phyloP scores from a whole-genome alignment of 2,113 vertebrate species.

The Rousettus leschenaultii region DNA sequence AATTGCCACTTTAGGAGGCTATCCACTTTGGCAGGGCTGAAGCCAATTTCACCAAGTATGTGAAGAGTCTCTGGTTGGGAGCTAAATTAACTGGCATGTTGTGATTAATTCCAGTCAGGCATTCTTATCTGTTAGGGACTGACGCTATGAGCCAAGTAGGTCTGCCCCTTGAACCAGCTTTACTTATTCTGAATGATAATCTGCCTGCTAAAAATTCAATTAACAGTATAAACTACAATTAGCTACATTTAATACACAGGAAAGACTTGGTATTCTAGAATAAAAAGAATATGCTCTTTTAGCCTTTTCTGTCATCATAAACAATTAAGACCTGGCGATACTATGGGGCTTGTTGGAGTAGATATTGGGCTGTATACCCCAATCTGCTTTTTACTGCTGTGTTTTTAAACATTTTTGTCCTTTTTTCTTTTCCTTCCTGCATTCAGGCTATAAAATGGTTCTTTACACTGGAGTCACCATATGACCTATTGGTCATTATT shows the following conservation, averaged over 20 bases:
- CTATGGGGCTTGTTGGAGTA: not conserved
- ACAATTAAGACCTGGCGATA: not conserved
- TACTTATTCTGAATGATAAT: not conserved
- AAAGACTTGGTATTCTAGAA: not conserved
- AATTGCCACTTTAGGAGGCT: not conserved
- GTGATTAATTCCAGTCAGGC: not conserved
- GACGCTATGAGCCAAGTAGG: not conserved
- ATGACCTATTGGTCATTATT: not conserved
- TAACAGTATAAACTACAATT: not conserved
- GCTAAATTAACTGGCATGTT: not conserved
- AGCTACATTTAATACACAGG: not conserved
- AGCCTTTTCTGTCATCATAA: not conserved
- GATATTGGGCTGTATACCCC: not conserved
- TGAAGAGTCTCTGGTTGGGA: not conserved
- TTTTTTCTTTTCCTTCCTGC: not conserved
- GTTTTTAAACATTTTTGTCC: not conserved
- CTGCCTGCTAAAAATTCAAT: not conserved
- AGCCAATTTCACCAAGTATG: not conserved
- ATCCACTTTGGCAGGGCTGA: not conserved
- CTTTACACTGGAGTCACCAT: not conserved
- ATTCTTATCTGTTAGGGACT: not conserved
- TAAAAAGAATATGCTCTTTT: not conserved
- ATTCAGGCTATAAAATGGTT: not conserved
- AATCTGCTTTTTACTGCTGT: not conserved
- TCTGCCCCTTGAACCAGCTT: not conserved